Evolutionary conservation across 2,888 invertebrate genomes (phyloP), one percentile per base, ranked within the genome.

Genomic region (Andrena flavipes): DNA sequence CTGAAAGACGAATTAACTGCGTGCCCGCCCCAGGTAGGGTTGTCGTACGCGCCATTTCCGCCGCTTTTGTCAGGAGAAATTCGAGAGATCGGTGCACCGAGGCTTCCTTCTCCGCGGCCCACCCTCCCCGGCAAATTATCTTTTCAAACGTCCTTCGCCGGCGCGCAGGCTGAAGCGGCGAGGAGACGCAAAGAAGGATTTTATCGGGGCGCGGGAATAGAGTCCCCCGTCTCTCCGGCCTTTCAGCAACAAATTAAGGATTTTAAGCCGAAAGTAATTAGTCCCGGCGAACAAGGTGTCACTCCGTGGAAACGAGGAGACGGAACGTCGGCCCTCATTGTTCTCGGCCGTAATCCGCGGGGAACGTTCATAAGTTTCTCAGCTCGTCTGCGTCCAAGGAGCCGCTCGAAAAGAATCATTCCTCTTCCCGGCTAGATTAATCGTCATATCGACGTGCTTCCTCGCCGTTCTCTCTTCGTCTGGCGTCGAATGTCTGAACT

Each of bases 201-300:
- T 77, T 64, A 83, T 84, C 79, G 63, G 10, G 29, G 8, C 54
- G 7, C 33, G 69, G 35, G 26, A 56, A 65, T 42, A 10, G 67
- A 48, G 62, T 35, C 33, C 62, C 20, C 16, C 67, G 62, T 54
- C 78, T 59, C n/a, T 70, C 20, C 74, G 67, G 73, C 85, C 88
- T 91, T 89, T 88, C 85, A 80, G 84, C 85, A 86, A 90, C 87
- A 84, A 87, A 87, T 87, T 91, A 87, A 90, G 86, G 88, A 88
- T 89, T 89, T 89, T 90, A 89, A 90, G 90, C 88, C 85, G 82
- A 87, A 89, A 91, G 86, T 91, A 91, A 91, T 91, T 87, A 87
- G 86, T 82, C 80, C 79, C 71, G 79, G 65, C 76, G 86, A 84
- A 84, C 87, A 84, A 87, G 86, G 87, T 87, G 87, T 87, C 87